Evolutionary conservation across 2,888 invertebrate species (phyloP), one percentile per base, ranked within the genome.

Genomic region (Himalopsyche japonica): DNA sequence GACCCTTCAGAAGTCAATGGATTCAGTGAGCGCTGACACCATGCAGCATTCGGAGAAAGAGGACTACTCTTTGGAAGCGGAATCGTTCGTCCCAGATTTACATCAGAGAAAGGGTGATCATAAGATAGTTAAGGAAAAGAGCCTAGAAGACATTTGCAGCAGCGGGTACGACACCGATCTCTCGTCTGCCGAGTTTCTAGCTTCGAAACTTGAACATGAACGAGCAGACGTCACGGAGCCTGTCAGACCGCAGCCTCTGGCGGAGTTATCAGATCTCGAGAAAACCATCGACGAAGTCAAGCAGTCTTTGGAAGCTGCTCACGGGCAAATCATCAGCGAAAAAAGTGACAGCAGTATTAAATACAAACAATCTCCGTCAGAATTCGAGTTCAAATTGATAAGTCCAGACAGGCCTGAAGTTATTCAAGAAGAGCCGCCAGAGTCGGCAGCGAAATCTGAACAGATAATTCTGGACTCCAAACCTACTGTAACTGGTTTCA

Each of bases 251-350:
- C 91, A 92, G 88, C 91, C 92, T 88, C 90, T 92, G 84, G 88
- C 92, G 79, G 93, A 93, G 90, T 91, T 93, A 88, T 92, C 92
- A 88, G 91, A 94, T 88, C 93, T 94, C 84, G 94, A 95, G 89
- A 94, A 95, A 91, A 94, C 95, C 87, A 93, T 95, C 80, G 94
- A 94, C 88, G 95, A 95, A 91, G 94, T 95, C 76, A 94, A 95
- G 88, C 94, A 95, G 88, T 95, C 95, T 27, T 90, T 95, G 85
- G 95, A 95, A 90, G 94, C 94, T 76, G 95, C 95, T 0, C 95
- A 94, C 89, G 94, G 93, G 87, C 95, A 95, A 90, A 92, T 95
- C 7, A 94, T 95, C 82, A 94, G 94, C 88, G 92, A 93, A 86
- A 93, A 93, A 89, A 93, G 90, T 88, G 94, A 94, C 87, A 93